Evolutionary conservation across 2,888 invertebrate genomes (phyloP).

Genomic region (Conistra vaccinii): DNA sequence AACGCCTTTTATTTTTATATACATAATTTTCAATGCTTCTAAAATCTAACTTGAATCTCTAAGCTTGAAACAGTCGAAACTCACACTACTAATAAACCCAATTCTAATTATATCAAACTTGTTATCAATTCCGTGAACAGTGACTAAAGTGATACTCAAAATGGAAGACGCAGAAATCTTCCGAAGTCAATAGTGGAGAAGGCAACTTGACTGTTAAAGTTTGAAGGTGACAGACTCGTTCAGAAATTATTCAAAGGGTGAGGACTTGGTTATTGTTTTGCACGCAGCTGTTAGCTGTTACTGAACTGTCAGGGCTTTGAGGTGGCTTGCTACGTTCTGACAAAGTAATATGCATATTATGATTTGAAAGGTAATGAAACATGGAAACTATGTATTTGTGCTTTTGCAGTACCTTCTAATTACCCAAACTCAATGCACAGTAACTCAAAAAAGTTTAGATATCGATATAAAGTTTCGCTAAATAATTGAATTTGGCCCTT

Average conservation of each 20-base stretch:
- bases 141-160: conserved; percentile 20
- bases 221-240: conserved; percentile 49
- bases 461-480: not conserved
- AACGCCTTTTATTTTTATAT: not conserved
- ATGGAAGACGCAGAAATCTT: conserved; percentile 12
- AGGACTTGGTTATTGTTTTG: conserved; percentile 47
- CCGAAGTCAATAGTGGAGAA: conserved; percentile 17
- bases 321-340: not conserved
- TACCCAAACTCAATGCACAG: not conserved
- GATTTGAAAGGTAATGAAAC: not conserved
- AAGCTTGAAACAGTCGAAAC: not conserved
- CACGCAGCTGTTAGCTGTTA: conserved; percentile 42
- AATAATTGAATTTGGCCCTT: not conserved
- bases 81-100: not conserved
- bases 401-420: not conserved
- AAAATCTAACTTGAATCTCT: not conserved
- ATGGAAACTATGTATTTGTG: not conserved
- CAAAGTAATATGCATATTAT: not conserved
- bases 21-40: not conserved
- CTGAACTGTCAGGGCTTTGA: conserved; percentile 30
- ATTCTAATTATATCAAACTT: not conserved
- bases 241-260: conserved; percentile 53
- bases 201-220: conserved; percentile 38
- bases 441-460: not conserved
- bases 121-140: conserved; percentile 8